These are phyloP conservation scores for Cephonodes hylas DNA, from an alignment of 2,888 invertebrate genomes.

Conservation along the genomic window DNA sequence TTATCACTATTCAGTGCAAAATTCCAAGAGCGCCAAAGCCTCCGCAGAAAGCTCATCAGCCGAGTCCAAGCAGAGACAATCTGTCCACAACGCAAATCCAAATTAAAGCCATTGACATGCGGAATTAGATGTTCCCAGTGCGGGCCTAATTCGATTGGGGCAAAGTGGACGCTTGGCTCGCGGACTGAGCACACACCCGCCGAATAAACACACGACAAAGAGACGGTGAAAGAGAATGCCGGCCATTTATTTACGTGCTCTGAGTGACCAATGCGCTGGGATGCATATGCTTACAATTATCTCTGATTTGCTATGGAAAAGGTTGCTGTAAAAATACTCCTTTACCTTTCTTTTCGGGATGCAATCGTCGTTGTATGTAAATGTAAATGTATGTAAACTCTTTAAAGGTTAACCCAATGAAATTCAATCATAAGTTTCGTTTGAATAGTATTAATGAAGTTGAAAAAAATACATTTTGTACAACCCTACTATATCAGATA, in stretches of 20 bases:
- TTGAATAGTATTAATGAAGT: no score
- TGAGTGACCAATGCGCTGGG: not conserved
- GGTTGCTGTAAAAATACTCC: no score
- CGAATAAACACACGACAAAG: conserved; percentile 32
- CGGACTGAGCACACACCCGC: conserved; percentile 62
- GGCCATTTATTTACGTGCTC: conserved; percentile 4
- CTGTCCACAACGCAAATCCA: conserved; percentile 52
- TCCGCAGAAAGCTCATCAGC: not conserved
- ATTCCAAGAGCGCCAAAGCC: conserved; percentile 3
- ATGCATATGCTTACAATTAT: not conserved
- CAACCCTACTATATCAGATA: no score
- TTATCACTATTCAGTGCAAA: not conserved
- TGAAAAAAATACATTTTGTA: no score
- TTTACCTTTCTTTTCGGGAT: no score
- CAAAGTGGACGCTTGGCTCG: conserved; percentile 47
- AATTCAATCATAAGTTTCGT: no score
- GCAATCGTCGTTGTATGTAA: not conserved
- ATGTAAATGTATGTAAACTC: not conserved
- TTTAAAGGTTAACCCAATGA: not conserved
- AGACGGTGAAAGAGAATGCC: conserved; percentile 37
- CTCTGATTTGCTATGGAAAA: not conserved
- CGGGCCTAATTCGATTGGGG: conserved; percentile 62
- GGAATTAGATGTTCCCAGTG: conserved; percentile 53
- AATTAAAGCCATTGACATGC: conserved; percentile 70
- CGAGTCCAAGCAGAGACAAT: conserved; percentile 11